phyloP scores from a whole-genome alignment of 2,797 vertebrate genomes.

The Tarsius wallacei region DNA sequence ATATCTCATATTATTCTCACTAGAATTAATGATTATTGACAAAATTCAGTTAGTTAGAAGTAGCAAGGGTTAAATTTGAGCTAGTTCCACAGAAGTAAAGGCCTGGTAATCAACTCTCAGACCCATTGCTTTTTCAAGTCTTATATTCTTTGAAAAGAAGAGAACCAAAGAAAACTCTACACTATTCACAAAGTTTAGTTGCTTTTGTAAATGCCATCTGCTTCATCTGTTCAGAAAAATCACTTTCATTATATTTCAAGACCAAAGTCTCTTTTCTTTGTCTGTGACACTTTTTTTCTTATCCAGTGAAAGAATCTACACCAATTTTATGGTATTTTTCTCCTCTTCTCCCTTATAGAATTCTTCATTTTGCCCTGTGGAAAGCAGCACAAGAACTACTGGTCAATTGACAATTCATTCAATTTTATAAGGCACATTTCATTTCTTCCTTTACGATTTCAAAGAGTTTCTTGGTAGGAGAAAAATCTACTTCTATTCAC shows the following conservation, averaged over 20 bases:
- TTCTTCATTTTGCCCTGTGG: slow-evolving; percentile 73
- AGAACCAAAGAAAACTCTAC: slow-evolving; percentile 63
- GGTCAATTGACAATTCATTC: slow-evolving; percentile 80
- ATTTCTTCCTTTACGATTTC: slow-evolving; percentile 75
- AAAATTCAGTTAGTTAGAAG: slow-evolving; percentile 1
- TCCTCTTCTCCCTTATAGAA: slow-evolving; percentile 60
- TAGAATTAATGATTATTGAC: background rate
- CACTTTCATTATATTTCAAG: slow-evolving; percentile 83
- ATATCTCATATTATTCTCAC: background rate
- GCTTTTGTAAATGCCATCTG: slow-evolving; percentile 81
- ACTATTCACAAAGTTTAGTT: slow-evolving; percentile 73
- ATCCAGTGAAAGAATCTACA: slow-evolving; percentile 79
- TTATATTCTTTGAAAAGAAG: slow-evolving; percentile 63
- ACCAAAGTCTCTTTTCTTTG: slow-evolving; percentile 74
- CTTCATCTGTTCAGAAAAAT: slow-evolving; percentile 75
- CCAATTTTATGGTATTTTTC: slow-evolving; percentile 75
- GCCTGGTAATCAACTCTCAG: slow-evolving; percentile 65
- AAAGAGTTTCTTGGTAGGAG: slow-evolving; percentile 42
- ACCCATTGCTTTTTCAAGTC: slow-evolving; percentile 66
- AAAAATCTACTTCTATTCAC: slow-evolving; percentile 70
- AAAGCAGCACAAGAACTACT: slow-evolving; percentile 70
- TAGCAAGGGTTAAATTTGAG: slow-evolving; percentile 67
- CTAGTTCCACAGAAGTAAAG: background rate
- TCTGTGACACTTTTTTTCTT: slow-evolving; percentile 68
- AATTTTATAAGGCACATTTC: slow-evolving; percentile 81